These are phyloP conservation scores for Larimichthys polyactis DNA, from an alignment of 2,113 vertebrate species.

Conservation along the genomic window DNA sequence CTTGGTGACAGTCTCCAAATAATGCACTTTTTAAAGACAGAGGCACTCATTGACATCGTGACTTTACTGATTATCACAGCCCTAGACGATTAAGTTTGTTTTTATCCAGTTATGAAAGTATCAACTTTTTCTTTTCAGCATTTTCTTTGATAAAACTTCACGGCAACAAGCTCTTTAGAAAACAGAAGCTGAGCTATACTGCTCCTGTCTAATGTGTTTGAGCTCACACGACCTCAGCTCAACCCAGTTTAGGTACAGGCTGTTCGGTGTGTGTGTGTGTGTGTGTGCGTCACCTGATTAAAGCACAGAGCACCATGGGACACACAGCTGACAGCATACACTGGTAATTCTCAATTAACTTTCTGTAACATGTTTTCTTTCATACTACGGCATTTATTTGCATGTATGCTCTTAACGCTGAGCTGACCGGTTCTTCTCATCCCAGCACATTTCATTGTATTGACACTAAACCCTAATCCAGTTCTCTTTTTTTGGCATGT, in stretches of 20 bases:
- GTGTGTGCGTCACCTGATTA: not conserved
- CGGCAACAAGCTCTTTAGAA: not conserved
- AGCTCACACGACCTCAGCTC: not conserved
- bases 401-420: too few relatives aligned
- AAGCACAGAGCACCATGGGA: not conserved
- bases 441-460: too few relatives aligned
- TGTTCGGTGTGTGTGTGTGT: not conserved
- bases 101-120: not conserved
- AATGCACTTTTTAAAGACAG: not conserved
- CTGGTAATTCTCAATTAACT: not conserved
- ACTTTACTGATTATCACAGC: not conserved
- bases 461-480: not conserved
- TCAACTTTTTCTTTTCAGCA: not conserved
- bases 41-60: not conserved
- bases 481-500: too few relatives aligned
- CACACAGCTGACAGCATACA: not conserved
- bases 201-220: not conserved
- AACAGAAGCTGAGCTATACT: not conserved
- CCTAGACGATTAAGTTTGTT: not conserved
- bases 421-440: too few relatives aligned
- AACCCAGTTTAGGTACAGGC: constrained; percentile 9
- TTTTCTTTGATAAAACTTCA: not conserved
- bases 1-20: constrained; percentile 2
- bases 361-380: not conserved
- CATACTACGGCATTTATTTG: not conserved